A percentile compares a stretch with the other conserved stretches of the same genome.
phyloP scores from a whole-genome alignment of 2,797 vertebrate genomes.

The Sebastes kiyomatsui region DNA sequence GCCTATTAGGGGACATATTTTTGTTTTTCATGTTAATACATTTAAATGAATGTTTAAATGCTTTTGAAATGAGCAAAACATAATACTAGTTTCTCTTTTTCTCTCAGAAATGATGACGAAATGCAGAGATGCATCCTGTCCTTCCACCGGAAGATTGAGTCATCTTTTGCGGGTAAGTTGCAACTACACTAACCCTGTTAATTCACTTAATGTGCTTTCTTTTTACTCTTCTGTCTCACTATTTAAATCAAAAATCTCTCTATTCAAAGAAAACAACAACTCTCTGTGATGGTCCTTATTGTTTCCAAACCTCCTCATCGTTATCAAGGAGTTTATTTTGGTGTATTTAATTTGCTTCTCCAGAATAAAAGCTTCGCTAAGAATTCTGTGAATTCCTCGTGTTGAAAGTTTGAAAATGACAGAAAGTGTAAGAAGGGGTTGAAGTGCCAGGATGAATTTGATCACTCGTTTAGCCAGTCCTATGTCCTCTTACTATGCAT shows the following conservation, averaged over 20 bases:
- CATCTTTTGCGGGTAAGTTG: not conserved
- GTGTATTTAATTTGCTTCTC: not conserved
- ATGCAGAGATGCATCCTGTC: not conserved
- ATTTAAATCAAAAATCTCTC: not conserved
- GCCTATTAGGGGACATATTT: not conserved
- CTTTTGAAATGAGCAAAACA: not conserved
- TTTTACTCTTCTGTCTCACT: not conserved
- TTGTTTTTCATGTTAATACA: not conserved
- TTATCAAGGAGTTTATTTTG: not conserved
- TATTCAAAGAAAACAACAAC: not conserved
- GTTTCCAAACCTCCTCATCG: not conserved
- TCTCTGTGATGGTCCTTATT: not conserved
- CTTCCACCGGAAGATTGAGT: not conserved
- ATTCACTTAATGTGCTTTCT: not conserved
- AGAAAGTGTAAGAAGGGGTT: not conserved
- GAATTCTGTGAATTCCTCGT: not conserved
- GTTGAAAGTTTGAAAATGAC: not conserved
- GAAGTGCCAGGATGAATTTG: not conserved
- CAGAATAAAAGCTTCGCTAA: not conserved
- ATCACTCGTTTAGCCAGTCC: not conserved
- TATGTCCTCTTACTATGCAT: not conserved
- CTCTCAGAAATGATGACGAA: not conserved
- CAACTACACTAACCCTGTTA: not conserved
- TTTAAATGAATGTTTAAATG: not conserved
- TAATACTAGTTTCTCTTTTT: not conserved